Percentiles rank a stretch among this genome's conserved stretches.
These are phyloP conservation scores for Cygnus atratus DNA, from an alignment of 2,113 vertebrate species.

Conservation along the genomic window DNA sequence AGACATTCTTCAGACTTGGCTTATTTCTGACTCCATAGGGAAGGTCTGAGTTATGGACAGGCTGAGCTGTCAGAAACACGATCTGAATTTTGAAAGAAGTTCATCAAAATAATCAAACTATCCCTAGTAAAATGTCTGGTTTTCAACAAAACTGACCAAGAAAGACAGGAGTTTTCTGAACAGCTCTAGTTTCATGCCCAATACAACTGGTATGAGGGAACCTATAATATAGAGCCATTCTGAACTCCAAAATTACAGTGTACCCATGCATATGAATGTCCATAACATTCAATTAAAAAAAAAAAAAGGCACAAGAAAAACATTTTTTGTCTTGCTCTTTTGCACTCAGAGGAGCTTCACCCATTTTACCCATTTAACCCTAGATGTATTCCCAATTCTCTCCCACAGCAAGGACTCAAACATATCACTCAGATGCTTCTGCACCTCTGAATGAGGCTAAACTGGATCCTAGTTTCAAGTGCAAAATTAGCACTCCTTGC, in stretches of 20 bases:
- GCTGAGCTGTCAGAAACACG: not conserved
- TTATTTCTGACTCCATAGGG: not conserved
- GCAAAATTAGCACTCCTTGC: not conserved
- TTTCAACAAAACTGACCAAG: not conserved
- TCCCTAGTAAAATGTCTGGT: not conserved
- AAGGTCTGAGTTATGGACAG: accelerated
- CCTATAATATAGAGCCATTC: not conserved
- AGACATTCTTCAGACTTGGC: not conserved
- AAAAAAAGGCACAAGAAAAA: too few relatives aligned
- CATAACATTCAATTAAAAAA: not conserved
- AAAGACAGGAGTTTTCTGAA: not conserved
- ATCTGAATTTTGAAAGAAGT: not conserved
- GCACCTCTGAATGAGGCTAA: not conserved
- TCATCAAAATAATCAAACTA: not conserved
- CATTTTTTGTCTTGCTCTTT: not conserved
- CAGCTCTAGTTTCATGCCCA: not conserved
- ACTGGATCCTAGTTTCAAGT: not conserved
- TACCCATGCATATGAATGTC: not conserved
- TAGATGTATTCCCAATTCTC: not conserved
- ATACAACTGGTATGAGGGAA: not conserved
- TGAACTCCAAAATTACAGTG: not conserved
- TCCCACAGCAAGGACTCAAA: not conserved
- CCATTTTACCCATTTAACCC: not conserved
- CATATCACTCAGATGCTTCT: not conserved
- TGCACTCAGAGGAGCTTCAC: not conserved